Conservation (phyloP, 2,888 invertebrate genomes). For the Chrysolina haemoptera region DNA sequence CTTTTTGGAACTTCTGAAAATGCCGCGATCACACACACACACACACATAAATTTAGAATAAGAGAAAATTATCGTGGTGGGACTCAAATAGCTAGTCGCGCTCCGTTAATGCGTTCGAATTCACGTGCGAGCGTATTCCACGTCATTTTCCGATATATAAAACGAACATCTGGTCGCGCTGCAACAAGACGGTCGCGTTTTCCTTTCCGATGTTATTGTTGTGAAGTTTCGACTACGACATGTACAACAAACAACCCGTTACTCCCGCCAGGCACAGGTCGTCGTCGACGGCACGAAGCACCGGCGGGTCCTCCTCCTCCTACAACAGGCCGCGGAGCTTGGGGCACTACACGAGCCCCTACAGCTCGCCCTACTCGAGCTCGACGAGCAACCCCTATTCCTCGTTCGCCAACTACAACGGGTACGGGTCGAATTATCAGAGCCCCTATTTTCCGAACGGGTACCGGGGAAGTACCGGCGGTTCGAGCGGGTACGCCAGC, state of each 20-base stretch:
- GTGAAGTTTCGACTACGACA: slow-evolving; percentile 42
- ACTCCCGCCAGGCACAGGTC: slow-evolving; percentile 64
- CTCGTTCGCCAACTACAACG: slow-evolving; percentile 40
- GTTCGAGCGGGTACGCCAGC: slow-evolving; percentile 75
- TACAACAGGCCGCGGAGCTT: slow-evolving; percentile 62
- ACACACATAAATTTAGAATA: slow-evolving; percentile 43
- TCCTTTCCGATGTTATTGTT: slow-evolving; percentile 1
- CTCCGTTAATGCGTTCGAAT: slow-evolving; percentile 42
- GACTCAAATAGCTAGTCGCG: slow-evolving; percentile 53
- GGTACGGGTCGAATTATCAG: slow-evolving; percentile 64
- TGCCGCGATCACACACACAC: slow-evolving; percentile 44
- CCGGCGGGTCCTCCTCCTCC: slow-evolving; percentile 53
- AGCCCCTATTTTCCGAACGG: slow-evolving; percentile 70
- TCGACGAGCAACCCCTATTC: slow-evolving; percentile 64
- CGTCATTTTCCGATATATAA: slow-evolving; percentile 38
- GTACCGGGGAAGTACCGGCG: slow-evolving; percentile 72
- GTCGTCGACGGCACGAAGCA: slow-evolving; percentile 61
- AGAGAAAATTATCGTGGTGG: slow-evolving; percentile 49
- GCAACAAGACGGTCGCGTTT: background rate
- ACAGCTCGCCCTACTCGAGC: slow-evolving; percentile 57
- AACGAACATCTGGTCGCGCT: slow-evolving; percentile 14
- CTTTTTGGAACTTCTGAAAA: slow-evolving; percentile 42
- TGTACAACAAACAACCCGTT: slow-evolving; percentile 60
- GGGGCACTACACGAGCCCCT: slow-evolving; percentile 58
- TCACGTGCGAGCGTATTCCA: slow-evolving; percentile 11